phyloP scores from a whole-genome alignment of 2,797 vertebrate genomes.

The Cryptoprocta ferox region DNA sequence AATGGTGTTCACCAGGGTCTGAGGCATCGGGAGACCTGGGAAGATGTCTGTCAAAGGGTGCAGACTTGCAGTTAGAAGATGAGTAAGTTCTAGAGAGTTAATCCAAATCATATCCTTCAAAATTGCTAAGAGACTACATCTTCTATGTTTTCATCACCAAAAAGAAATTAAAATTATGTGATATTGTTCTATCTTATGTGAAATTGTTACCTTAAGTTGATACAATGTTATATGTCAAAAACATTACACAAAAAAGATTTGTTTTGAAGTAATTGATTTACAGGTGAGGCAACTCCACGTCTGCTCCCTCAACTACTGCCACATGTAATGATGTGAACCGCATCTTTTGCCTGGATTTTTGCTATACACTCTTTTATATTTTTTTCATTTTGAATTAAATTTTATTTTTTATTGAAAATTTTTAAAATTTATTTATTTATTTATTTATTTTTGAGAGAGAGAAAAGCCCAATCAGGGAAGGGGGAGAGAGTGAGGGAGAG shows the following conservation, averaged over 20 bases:
- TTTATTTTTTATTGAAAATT: too few relatives aligned
- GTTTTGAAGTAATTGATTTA: neutral
- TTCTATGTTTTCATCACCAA: neutral
- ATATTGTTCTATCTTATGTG: too few relatives aligned
- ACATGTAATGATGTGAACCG: neutral
- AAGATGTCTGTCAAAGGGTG: neutral
- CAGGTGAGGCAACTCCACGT: neutral
- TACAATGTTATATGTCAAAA: neutral
- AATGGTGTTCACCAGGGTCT: neutral
- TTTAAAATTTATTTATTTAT: too few relatives aligned
- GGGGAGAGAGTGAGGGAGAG: too few relatives aligned
- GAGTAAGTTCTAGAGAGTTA: neutral
- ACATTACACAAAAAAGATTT: neutral
- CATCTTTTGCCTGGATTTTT: neutral
- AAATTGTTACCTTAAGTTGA: neutral
- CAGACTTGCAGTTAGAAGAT: neutral
- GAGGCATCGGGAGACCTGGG: too few relatives aligned
- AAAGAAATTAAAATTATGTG: neutral
- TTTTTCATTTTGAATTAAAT: too few relatives aligned
- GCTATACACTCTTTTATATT: neutral
- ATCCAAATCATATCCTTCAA: neutral
- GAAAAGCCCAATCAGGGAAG: too few relatives aligned
- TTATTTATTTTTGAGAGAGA: too few relatives aligned
- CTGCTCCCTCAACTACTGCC: neutral
- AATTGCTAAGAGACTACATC: neutral